Evolutionary conservation across 2,888 invertebrate genomes (phyloP).

Genomic region (Micoletzkya japonica): DNA sequence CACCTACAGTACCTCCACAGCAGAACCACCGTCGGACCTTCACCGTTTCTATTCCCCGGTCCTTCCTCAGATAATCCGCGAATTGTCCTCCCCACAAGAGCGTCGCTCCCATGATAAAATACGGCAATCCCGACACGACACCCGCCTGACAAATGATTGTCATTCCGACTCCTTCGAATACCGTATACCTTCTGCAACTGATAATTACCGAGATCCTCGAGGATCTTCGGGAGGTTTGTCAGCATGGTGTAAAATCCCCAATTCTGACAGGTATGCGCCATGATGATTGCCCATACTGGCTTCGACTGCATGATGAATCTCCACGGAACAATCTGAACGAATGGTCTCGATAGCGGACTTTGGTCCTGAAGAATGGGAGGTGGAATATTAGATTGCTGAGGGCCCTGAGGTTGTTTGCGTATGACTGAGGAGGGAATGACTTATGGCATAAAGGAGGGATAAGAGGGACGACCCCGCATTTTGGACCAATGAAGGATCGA

Average conservation of each 20-base stretch:
- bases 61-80: conserved; percentile 77
- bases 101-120: conserved; percentile 82
- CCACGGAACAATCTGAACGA: conserved; percentile 64
- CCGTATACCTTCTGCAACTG: conserved; percentile 44
- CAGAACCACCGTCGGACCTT: conserved; percentile 75
- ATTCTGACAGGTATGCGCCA: conserved; percentile 67
- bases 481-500: too few species aligned
- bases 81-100: conserved; percentile 80
- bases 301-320: conserved; percentile 64
- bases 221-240: conserved; percentile 66
- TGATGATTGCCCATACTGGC: conserved; percentile 67
- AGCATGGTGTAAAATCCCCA: conserved; percentile 69
- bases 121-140: conserved; percentile 82
- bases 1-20: conserved; percentile 69
- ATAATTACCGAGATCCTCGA: conserved; percentile 64
- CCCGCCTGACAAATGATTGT: conserved; percentile 76
- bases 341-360: not conserved
- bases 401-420: too few species aligned
- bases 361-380: too few species aligned
- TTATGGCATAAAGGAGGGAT: too few species aligned
- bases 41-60: conserved; percentile 71
- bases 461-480: too few species aligned
- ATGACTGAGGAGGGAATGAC: too few species aligned
- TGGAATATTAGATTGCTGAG: too few species aligned
- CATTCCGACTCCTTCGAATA: not conserved